Conservation (phyloP, 1,140 invertebrate genomes). For the Tetramorium simillimum region DNA sequence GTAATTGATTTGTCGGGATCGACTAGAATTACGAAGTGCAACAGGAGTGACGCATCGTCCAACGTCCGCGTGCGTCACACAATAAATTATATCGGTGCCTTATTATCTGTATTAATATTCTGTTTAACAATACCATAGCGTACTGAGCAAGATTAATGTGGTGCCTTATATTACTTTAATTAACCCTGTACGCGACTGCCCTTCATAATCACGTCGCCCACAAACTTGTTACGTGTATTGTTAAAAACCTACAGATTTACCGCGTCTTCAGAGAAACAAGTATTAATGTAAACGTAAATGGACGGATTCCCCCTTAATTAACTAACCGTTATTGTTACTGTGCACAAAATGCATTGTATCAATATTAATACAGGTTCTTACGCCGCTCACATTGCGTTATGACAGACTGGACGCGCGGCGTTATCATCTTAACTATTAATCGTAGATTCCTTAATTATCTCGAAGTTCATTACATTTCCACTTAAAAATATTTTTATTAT, state of each 20-base stretch:
- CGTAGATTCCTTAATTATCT: background rate
- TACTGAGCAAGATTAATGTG: slow-evolving; percentile 72
- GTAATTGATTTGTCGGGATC: slow-evolving; percentile 13
- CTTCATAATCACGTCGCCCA: slow-evolving; percentile 57
- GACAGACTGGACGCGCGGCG: background rate
- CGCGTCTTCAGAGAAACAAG: background rate
- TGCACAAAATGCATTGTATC: background rate
- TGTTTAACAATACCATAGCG: slow-evolving; percentile 63
- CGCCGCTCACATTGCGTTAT: background rate
- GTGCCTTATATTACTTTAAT: slow-evolving; percentile 71
- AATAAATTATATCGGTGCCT: slow-evolving; percentile 67
- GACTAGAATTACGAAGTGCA: slow-evolving; percentile 22
- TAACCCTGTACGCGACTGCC: slow-evolving; percentile 61
- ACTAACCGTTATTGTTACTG: slow-evolving; percentile 2
- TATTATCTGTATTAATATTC: slow-evolving; percentile 63
- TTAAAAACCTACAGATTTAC: slow-evolving; percentile 55
- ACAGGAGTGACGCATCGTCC: background rate
- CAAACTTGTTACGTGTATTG: slow-evolving; percentile 20
- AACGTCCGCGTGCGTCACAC: background rate
- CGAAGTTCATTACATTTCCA: background rate
- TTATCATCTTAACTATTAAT: slow-evolving; percentile 4
- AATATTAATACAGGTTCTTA: background rate
- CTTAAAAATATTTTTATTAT: background rate
- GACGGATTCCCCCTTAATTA: background rate
- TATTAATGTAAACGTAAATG: slow-evolving; percentile 12